Evolutionary conservation across 1,140 invertebrate genomes (phyloP), one percentile per base, ranked within the genome.

Genomic region (Bombus polaris): DNA sequence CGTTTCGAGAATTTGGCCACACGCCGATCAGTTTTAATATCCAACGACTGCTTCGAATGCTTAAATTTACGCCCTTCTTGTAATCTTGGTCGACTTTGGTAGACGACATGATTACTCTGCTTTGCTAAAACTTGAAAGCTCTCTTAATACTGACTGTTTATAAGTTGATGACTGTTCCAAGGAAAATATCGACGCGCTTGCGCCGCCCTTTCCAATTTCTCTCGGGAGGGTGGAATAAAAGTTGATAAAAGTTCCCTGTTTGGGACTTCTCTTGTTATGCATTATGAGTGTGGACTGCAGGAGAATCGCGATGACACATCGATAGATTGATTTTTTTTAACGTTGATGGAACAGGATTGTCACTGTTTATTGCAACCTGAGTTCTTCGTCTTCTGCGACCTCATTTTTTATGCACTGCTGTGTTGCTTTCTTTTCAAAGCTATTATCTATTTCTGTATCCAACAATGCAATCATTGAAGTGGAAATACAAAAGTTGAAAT

Each of bases 11-110:
- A n/a, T 12, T 9, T 32, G 87, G 87, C 87, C 87, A 88, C 3
- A 72, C 22, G 2, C 78, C 87, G 3, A 88, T 78, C 12, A 78
- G 53, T 44, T 74, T 88, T 22, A 78, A 22, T 1, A 86, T 35
- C 74, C 78, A 86, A 12, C 79, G 84, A 13, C 66, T 79, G 25
- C 44, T 62, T 12, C 62, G 28, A 9, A 88, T 59, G 25, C 87
- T 83, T 0, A 86, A 3, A 3, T 86, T 39, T 32, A 85, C 22
- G 37, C 81, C 8, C 9, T 53, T 37, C 0, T 85, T 12, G 10
- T 66, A 68, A 15, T 66, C 65, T 39, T 39, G 12, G 0, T 44
- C 39, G 0, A 9, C 6, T 15, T n/a, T 32, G 5, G 59, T 15
- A 3, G 9, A 25, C 0, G 9, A 65, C 37, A 59, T 35, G 9